A percentile compares a stretch with the other conserved stretches of the same genome.
These are phyloP conservation scores for Clarias laeviceps DNA, from an alignment of 2,797 vertebrate species.

Conservation along the genomic window DNA sequence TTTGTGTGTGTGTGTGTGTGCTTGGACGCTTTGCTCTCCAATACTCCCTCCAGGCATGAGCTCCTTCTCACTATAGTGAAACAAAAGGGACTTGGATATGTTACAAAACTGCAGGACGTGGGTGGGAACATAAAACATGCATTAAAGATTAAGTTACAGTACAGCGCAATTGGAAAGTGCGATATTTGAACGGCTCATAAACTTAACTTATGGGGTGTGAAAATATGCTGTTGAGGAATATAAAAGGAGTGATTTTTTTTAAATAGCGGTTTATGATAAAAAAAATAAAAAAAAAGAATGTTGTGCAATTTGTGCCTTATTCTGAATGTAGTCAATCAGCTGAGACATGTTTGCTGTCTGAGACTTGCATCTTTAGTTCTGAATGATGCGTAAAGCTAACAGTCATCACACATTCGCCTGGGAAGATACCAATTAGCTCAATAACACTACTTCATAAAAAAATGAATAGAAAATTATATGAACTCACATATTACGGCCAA, in stretches of 20 bases:
- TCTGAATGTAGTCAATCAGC: not conserved
- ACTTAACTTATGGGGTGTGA: slow-evolving; percentile 11
- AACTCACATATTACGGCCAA: too few relatives aligned
- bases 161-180: slow-evolving; percentile 4
- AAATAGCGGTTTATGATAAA: not conserved
- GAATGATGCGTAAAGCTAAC: not conserved
- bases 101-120: slow-evolving; percentile 16
- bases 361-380: not conserved
- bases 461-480: not conserved
- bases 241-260: not conserved
- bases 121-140: slow-evolving; percentile 19
- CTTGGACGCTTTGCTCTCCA: slow-evolving; percentile 26
- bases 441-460: not conserved
- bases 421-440: not conserved
- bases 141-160: slow-evolving; percentile 30
- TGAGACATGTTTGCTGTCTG: not conserved
- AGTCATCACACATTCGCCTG: not conserved
- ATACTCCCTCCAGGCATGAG: slow-evolving; percentile 21
- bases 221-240: slow-evolving; percentile 11
- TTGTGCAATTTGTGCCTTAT: not conserved
- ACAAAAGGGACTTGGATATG: slow-evolving; percentile 24
- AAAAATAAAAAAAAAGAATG: not conserved
- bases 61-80: slow-evolving; percentile 3
- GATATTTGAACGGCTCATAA: slow-evolving; percentile 18
- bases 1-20: not conserved